Base-by-base conservation (phyloP, 2,888 invertebrate species). In the Morpho helenor region DNA sequence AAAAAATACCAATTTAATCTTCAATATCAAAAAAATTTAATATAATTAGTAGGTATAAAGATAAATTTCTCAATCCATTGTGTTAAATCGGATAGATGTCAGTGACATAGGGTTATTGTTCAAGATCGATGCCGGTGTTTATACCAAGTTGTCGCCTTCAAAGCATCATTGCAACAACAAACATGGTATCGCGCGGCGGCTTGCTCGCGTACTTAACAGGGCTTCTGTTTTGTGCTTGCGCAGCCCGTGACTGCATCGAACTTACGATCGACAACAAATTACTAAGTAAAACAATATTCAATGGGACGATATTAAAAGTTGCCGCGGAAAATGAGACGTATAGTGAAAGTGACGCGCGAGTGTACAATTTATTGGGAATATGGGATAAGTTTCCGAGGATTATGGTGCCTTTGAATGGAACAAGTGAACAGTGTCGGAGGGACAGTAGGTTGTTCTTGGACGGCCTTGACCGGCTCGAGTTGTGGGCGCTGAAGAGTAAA, bases 401-500 rank as follows among this genome's bases (percentile, higher is more conserved):
- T 46, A 74, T 91, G 67, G 87, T 89, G 67, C 90, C 87, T n/a
- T 73, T 70, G 52, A 87, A 90, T 59, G 87, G 84, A 50, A 85
- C 90, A 46, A 89, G 87, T 66, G 82, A 84, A 53, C 80, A 80
- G 68, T 92, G 92, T 71, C 70, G 86, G 42, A 71, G 81, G 57
- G 91, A 91, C 49, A 82, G 83, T 53, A 77, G 80, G 64, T 68
- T 77, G 40, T 89, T 84, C 48, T 56, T 89, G 59, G 79, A 85
- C 55, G 79, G 84, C 59, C 66, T 91, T 65, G 79, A 84, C 7
- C 73, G 77, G 3, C 74, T 91, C 66, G 87, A 92, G 63, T 63
- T 92, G 8, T 90, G 92, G 90, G 92, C 92, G 47, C 60, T 92
- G 49, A 92, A 92, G 89, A 92, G 92, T 92, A 87, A 87, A 75